phyloP scores from a whole-genome alignment of 2,113 vertebrate species.

The Egretta garzetta region DNA sequence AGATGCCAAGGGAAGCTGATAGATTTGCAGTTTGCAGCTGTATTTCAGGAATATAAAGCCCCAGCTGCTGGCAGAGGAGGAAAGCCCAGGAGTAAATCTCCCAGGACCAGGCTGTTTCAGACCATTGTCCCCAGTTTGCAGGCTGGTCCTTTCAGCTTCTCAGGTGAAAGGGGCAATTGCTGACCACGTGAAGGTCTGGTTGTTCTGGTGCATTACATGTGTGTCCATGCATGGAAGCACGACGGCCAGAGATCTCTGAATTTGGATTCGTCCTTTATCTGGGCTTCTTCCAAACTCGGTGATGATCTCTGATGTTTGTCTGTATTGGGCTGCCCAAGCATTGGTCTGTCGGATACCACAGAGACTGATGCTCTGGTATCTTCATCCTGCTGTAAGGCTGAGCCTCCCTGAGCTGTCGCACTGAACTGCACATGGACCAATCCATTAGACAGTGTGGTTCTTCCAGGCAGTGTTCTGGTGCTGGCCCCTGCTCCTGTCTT shows the following conservation, averaged over 20 bases:
- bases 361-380: accelerated
- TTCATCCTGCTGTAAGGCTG: neutral
- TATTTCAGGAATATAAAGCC: neutral
- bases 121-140: neutral
- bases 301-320: neutral
- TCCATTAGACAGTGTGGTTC: neutral
- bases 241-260: neutral
- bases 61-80: neutral
- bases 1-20: neutral
- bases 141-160: neutral
- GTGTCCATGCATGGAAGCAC: neutral
- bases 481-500: neutral
- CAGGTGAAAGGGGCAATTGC: neutral
- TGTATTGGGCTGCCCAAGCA: accelerated
- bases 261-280: neutral
- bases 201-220: neutral
- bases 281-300: neutral
- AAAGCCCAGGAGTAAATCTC: neutral
- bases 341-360: accelerated
- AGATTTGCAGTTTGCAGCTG: neutral
- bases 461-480: neutral
- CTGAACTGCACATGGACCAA: neutral
- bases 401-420: neutral
- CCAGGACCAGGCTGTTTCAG: neutral
- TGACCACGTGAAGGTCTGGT: neutral